Conservation (phyloP, 2,888 invertebrate species). For the Diplolepis rosae region DNA sequence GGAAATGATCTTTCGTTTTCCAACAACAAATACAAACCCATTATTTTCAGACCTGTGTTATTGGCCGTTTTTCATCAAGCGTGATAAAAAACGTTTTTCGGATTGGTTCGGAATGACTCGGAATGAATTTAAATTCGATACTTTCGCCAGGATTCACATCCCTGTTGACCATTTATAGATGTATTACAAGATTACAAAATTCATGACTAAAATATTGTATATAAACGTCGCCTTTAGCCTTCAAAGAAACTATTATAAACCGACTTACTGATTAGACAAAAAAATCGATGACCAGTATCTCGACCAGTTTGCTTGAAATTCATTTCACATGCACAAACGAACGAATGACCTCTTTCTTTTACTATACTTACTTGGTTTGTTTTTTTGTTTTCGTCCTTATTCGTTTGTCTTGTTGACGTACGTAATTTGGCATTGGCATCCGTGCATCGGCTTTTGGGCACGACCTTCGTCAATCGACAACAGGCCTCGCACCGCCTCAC, state of each 20-base stretch:
- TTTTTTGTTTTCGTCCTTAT: slow-evolving; percentile 57
- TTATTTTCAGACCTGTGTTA: too few relatives aligned
- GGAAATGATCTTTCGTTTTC: too few relatives aligned
- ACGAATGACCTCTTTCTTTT: background rate
- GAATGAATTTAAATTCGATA: too few relatives aligned
- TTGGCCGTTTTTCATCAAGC: too few relatives aligned
- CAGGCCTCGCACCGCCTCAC: slow-evolving; percentile 41
- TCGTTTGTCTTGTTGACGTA: slow-evolving; percentile 69
- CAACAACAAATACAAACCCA: too few relatives aligned
- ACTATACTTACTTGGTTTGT: slow-evolving; percentile 34
- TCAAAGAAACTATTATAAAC: too few relatives aligned
- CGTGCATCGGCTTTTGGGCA: slow-evolving; percentile 62
- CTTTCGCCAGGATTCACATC: too few relatives aligned
- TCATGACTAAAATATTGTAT: background rate
- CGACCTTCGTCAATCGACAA: slow-evolving; percentile 38
- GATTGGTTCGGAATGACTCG: too few relatives aligned
- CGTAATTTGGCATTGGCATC: slow-evolving; percentile 67
- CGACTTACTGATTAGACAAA: slow-evolving; percentile 10
- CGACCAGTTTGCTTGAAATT: slow-evolving; percentile 42
- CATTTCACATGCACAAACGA: background rate
- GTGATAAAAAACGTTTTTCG: too few relatives aligned
- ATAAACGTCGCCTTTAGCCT: too few relatives aligned
- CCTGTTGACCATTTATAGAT: too few relatives aligned
- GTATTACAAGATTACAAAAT: too few relatives aligned
- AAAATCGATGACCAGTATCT: slow-evolving; percentile 18